phyloP scores from a whole-genome alignment of 2,888 invertebrate species.

The Stenichneumon culpator region DNA sequence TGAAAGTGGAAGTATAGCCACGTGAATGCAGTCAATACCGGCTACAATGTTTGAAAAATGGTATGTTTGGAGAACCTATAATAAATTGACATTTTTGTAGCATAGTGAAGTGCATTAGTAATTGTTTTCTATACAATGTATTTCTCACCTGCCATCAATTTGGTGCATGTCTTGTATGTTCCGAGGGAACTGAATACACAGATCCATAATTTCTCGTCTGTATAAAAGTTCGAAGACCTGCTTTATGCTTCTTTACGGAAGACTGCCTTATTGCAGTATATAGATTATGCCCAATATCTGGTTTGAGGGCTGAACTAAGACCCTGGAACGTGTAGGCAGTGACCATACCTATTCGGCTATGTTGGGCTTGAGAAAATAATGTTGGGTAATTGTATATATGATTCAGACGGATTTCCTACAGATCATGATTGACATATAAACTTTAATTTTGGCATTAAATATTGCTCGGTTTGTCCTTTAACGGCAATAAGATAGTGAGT shows the following conservation, averaged over 20 bases:
- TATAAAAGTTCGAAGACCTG: neutral
- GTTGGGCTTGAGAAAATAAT: too few relatives aligned
- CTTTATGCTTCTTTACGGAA: neutral
- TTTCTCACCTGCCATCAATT: neutral
- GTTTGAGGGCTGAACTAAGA: neutral
- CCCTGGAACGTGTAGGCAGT: too few relatives aligned
- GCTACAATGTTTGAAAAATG: conserved; percentile 69
- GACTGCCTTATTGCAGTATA: neutral
- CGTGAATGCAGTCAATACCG: conserved; percentile 75
- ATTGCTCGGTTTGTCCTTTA: too few relatives aligned
- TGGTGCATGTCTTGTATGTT: neutral
- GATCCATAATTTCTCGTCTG: neutral
- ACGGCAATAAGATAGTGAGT: too few relatives aligned
- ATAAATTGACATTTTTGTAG: neutral
- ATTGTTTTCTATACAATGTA: neutral
- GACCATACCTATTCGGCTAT: too few relatives aligned
- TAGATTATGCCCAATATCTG: neutral
- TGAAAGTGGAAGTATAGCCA: conserved; percentile 72
- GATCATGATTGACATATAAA: too few relatives aligned
- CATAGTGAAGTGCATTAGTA: neutral
- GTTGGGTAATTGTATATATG: too few relatives aligned
- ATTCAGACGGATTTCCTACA: too few relatives aligned
- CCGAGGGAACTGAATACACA: neutral
- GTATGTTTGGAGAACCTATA: conserved; percentile 44
- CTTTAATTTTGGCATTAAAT: too few relatives aligned